Percentiles rank a stretch among this genome's conserved stretches.
phyloP scores from a whole-genome alignment of 2,888 invertebrate species.

The Nemurella pictetii region DNA sequence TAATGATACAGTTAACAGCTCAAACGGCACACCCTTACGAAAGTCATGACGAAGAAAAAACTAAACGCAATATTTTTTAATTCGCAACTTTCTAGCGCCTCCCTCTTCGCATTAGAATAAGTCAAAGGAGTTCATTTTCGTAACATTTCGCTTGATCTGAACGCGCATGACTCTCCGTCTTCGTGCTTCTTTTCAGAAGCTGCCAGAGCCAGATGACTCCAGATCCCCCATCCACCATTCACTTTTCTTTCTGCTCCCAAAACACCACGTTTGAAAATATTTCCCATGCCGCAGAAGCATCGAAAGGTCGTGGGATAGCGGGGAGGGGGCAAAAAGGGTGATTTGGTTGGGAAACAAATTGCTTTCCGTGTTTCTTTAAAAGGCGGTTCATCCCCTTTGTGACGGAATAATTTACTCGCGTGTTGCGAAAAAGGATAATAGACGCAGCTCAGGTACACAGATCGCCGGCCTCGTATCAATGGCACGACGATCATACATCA shows the following conservation, averaged over 20 bases:
- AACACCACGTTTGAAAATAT: constrained; percentile 23
- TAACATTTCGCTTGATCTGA: constrained; percentile 33
- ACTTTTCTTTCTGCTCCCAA: constrained; percentile 28
- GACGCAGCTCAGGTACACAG: background rate
- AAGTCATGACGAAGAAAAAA: background rate
- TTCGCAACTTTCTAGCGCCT: background rate
- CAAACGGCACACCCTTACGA: background rate
- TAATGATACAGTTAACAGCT: background rate
- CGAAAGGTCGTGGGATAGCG: constrained; percentile 4
- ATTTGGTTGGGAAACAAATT: constrained; percentile 23
- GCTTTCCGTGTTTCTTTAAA: constrained; percentile 20
- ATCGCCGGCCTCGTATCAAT: background rate
- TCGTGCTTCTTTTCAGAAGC: constrained; percentile 28
- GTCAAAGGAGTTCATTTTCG: constrained; percentile 26
- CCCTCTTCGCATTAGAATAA: background rate
- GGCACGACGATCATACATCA: background rate
- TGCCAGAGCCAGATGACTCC: constrained; percentile 36
- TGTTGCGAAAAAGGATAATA: background rate
- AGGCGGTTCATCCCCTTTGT: constrained; percentile 20
- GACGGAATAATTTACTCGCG: constrained; percentile 14
- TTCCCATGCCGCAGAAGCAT: constrained; percentile 4
- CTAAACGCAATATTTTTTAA: background rate
- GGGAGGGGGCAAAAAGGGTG: background rate
- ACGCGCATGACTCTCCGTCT: constrained; percentile 13
- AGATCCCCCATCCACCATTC: background rate